Percentiles rank a stretch among this genome's conserved stretches.
These are phyloP conservation scores for Diplolepis rosae DNA, from an alignment of 2,888 invertebrate species.

Conservation along the genomic window DNA sequence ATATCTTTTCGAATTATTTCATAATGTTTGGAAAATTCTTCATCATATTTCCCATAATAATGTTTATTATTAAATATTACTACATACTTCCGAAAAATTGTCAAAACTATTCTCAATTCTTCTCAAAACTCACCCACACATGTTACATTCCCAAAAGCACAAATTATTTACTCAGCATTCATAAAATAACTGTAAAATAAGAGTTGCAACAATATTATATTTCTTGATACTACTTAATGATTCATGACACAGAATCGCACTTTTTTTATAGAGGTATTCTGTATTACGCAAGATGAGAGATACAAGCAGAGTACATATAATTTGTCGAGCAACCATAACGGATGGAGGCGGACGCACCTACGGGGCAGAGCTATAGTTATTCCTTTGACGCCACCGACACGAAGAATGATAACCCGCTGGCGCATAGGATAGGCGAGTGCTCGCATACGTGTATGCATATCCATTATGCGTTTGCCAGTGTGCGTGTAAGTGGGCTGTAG, in stretches of 20 bases:
- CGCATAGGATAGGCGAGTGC: slow-evolving; percentile 8
- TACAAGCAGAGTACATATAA: slow-evolving; percentile 18
- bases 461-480: slow-evolving; percentile 13
- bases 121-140: too few relatives aligned
- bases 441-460: slow-evolving; percentile 14
- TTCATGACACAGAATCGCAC: neutral
- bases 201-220: too few relatives aligned
- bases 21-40: too few relatives aligned
- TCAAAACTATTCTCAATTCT: too few relatives aligned
- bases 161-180: too few relatives aligned
- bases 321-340: slow-evolving; percentile 25
- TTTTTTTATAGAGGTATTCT: neutral
- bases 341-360: slow-evolving; percentile 32
- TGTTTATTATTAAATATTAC: too few relatives aligned
- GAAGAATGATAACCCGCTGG: slow-evolving; percentile 21
- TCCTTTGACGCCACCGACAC: slow-evolving; percentile 34
- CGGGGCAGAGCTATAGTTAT: neutral
- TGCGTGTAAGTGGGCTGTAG: neutral
- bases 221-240: too few relatives aligned
- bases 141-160: too few relatives aligned
- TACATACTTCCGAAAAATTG: too few relatives aligned
- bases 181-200: too few relatives aligned
- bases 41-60: too few relatives aligned
- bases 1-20: too few relatives aligned
- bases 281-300: slow-evolving; percentile 24